phyloP scores from a whole-genome alignment of 1,140 invertebrate species.

The Drosophila paulistorum region DNA sequence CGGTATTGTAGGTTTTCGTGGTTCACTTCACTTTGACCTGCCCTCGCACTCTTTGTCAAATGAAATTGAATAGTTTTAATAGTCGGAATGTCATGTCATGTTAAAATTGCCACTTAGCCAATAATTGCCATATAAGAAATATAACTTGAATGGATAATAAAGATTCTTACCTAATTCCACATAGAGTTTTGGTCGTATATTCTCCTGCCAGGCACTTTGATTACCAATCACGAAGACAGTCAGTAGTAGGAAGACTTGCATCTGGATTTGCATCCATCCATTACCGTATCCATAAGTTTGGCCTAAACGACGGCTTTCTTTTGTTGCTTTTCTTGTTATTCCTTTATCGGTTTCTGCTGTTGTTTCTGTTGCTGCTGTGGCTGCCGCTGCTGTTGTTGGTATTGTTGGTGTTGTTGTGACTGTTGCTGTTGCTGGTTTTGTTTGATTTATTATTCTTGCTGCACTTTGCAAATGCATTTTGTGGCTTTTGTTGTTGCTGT shows the following conservation, averaged over 20 bases:
- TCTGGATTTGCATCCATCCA: constrained; percentile 41
- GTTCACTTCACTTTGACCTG: too few species aligned
- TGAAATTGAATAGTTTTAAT: too few species aligned
- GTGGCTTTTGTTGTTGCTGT: constrained; percentile 44
- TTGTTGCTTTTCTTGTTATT: constrained; percentile 35
- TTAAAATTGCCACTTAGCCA: not conserved
- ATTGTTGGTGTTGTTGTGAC: constrained; percentile 34
- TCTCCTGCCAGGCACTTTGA: constrained; percentile 91
- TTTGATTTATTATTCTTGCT: constrained; percentile 17
- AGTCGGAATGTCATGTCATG: not conserved
- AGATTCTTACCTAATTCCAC: constrained; percentile 90
- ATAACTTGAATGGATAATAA: not conserved
- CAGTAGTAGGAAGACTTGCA: constrained; percentile 82
- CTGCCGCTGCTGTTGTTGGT: constrained; percentile 33
- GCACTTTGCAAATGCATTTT: constrained; percentile 50
- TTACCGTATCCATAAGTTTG: constrained; percentile 42
- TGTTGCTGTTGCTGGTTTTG: not conserved
- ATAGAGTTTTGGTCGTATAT: constrained; percentile 93
- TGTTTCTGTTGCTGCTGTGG: constrained; percentile 46
- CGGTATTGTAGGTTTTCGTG: too few species aligned
- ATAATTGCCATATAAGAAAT: not conserved
- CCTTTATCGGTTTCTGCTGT: constrained; percentile 41
- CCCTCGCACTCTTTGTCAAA: too few species aligned
- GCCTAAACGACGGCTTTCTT: constrained; percentile 49
- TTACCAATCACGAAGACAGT: constrained; percentile 82